Percentiles rank a stretch among this genome's conserved stretches.
Conservation (phyloP, 2,113 vertebrate species). For the Amblyornis subalaris region DNA sequence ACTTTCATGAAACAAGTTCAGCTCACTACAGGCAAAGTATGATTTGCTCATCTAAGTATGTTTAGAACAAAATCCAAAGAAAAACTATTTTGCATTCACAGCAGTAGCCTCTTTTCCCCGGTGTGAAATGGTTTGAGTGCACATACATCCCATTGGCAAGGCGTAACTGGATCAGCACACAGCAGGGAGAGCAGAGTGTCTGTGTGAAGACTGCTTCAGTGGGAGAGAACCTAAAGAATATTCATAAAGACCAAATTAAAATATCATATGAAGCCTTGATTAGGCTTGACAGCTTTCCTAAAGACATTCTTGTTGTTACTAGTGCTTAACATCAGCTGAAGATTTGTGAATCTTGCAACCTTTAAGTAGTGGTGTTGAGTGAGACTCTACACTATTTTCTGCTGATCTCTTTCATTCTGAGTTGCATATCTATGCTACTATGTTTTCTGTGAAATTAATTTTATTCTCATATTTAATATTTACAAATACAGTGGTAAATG, state of each 20-base stretch:
- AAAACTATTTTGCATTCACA: neutral
- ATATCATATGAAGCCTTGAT: neutral
- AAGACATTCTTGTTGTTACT: neutral
- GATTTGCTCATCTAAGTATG: neutral
- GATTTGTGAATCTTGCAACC: neutral
- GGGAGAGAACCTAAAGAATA: neutral
- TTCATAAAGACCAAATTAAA: slow-evolving; percentile 11
- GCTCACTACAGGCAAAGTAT: neutral
- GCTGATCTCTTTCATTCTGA: neutral
- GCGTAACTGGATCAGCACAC: neutral
- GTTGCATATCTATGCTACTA: neutral
- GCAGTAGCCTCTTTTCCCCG: neutral
- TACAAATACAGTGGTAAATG: neutral
- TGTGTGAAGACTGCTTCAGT: neutral
- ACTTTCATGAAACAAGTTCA: neutral
- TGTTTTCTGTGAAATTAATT: neutral
- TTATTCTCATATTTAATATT: neutral
- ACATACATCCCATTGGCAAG: neutral
- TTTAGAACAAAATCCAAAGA: neutral
- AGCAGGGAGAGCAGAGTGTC: neutral
- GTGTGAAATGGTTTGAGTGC: neutral
- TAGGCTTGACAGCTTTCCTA: neutral
- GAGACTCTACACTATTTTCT: neutral
- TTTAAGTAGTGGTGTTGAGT: neutral
- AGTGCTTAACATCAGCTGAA: neutral